Percentiles rank a stretch among this genome's conserved stretches.
Conservation (phyloP, 2,797 vertebrate species). For the Gadopsis marmoratus region DNA sequence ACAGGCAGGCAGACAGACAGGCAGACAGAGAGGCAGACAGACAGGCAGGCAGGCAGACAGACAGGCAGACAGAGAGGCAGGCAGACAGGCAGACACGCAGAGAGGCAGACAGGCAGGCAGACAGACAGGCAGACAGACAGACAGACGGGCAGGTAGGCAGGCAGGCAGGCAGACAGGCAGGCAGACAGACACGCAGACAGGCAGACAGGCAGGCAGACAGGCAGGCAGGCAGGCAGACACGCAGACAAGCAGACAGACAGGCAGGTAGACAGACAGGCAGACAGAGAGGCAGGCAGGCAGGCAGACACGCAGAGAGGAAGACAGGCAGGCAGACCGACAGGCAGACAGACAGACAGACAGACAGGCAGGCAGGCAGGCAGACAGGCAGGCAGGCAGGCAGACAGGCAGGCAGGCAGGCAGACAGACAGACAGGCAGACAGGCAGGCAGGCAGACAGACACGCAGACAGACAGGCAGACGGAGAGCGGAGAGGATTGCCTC, state of each 20-base stretch:
- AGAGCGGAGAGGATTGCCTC: constrained; percentile 68
- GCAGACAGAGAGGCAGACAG: neutral
- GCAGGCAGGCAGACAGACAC: no score
- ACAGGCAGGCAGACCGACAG: no score
- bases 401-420: constrained; percentile 12
- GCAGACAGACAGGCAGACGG: constrained; percentile 14
- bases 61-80: constrained; percentile 32
- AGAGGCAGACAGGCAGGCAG: constrained; percentile 15
- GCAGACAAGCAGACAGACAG: constrained; percentile 14
- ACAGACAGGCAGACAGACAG: constrained; percentile 14
- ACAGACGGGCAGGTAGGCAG: neutral
- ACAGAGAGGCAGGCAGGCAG: neutral
- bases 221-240: neutral
- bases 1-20: neutral
- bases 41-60: neutral
- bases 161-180: constrained; percentile 11
- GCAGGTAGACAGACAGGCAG: no score
- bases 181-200: no score
- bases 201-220: constrained; percentile 13
- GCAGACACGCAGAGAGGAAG: neutral
- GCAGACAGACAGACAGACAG: constrained; percentile 10
- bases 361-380: constrained; percentile 29
- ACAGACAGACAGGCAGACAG: constrained; percentile 20
- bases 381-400: constrained; percentile 14
- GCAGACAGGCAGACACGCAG: constrained; percentile 11